Evolutionary conservation across 23 tunicate genomes (phyloP), one percentile per base, ranked within the genome.

Genomic region (Diplosoma virens): DNA sequence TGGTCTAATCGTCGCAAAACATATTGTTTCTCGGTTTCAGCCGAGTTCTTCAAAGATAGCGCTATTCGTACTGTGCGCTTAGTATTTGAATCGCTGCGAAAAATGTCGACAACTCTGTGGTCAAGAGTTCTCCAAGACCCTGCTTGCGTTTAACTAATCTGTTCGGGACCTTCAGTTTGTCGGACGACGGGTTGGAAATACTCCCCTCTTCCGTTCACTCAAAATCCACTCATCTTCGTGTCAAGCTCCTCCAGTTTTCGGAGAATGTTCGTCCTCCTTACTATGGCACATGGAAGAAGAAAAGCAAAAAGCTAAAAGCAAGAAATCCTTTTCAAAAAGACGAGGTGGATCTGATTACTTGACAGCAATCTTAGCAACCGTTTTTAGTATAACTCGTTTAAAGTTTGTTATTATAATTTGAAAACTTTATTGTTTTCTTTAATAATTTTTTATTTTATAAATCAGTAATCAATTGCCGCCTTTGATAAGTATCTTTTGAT

Each of bases 231-330:
- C 30, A 73, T n/a, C 47, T 64, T 11, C 78, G 75, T 25, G 88
- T 84, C 23, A 90, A 90, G 54, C 67, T 84, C 20, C 55, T 90
- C 2, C 79, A 73, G 66, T 92, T 92, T 73, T 85, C 78, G 27
- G 83, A 79, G 30, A 92, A 92, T 60, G 54, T 73, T 26, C 87
- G 97, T n/a, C 97, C 97, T 21, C 92, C 97, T 0, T 92, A 92
- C 45, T 85, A 37, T 35, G 97, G 97, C 24, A 92, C 97, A 6
- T 92, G 90, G 87, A 69, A 87, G 30, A 85, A 77, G 67, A 60
- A 58, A 50, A 80, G 91, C 59, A 50, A 61, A 25, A n/a, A 20
- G 0, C 37, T 92, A 24, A 80, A 64, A 32, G 59, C 75, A 0
- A 71, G 75, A 68, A 67, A 76, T 35, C 97, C 92, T 3, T 67